phyloP scores from a whole-genome alignment of 2,888 invertebrate species.

The Lycia hirtaria region DNA sequence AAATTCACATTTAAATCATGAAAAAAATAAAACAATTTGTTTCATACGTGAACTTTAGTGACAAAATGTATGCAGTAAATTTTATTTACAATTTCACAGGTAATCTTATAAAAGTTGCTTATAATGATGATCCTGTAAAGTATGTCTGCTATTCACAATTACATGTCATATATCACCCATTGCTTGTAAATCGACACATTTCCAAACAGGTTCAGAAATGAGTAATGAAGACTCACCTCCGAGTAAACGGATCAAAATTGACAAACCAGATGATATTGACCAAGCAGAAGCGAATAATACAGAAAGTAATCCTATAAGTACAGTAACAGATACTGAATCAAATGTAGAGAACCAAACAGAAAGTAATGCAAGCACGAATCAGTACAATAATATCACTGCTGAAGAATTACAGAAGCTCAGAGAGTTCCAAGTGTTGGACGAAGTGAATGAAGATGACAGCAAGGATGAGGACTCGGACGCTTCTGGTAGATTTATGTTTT shows the following conservation, averaged over 20 bases:
- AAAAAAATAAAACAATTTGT: too few relatives aligned
- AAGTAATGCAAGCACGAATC: slow-evolving; percentile 41
- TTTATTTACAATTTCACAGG: too few relatives aligned
- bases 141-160: too few relatives aligned
- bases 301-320: background rate
- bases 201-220: slow-evolving; percentile 54
- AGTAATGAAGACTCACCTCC: slow-evolving; percentile 48
- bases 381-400: slow-evolving; percentile 59
- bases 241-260: slow-evolving; percentile 56
- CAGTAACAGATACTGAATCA: background rate
- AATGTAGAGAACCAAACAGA: background rate
- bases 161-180: background rate
- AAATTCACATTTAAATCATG: too few relatives aligned
- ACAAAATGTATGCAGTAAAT: too few relatives aligned
- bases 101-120: too few relatives aligned
- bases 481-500: slow-evolving; percentile 46
- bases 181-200: slow-evolving; percentile 40
- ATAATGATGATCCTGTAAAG: too few relatives aligned
- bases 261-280: slow-evolving; percentile 25
- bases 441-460: slow-evolving; percentile 76
- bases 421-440: slow-evolving; percentile 77
- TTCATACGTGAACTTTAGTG: too few relatives aligned
- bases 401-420: slow-evolving; percentile 69
- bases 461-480: slow-evolving; percentile 69
- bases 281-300: background rate